phyloP scores from a whole-genome alignment of 2,113 vertebrate genomes.

The Chunga burmeisteri region DNA sequence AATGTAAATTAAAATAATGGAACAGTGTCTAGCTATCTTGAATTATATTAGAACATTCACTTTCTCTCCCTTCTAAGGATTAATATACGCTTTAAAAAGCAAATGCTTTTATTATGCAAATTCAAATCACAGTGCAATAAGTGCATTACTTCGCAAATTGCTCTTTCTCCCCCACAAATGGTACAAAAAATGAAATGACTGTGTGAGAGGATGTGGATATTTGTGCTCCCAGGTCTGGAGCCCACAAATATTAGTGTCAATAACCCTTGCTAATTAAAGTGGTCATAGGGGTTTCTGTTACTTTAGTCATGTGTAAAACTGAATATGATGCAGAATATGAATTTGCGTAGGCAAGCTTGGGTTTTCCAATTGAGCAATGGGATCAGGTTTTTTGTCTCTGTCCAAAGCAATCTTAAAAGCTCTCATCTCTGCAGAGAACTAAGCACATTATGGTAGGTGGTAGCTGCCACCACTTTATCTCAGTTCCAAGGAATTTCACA shows the following conservation, averaged over 20 bases:
- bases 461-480: neutral
- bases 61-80: slow-evolving; percentile 25
- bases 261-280: neutral
- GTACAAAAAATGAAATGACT: neutral
- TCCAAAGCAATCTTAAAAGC: neutral
- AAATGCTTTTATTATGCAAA: slow-evolving; percentile 62
- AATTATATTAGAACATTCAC: slow-evolving; percentile 26
- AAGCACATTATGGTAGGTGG: neutral
- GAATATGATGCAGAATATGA: neutral
- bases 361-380: neutral
- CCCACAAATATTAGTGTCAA: neutral
- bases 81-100: slow-evolving; percentile 33
- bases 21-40: slow-evolving; percentile 41
- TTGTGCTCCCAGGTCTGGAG: neutral
- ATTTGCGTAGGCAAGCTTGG: neutral
- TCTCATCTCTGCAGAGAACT: neutral
- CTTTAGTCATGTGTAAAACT: neutral
- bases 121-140: slow-evolving; percentile 23
- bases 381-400: neutral
- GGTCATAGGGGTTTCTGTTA: neutral
- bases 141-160: slow-evolving; percentile 32
- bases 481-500: neutral
- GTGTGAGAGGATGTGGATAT: neutral
- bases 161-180: neutral
- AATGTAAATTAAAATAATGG: slow-evolving; percentile 61